Evolutionary conservation across 2,113 vertebrate genomes (phyloP).

Genomic region (Ceyx cyanopectus): DNA sequence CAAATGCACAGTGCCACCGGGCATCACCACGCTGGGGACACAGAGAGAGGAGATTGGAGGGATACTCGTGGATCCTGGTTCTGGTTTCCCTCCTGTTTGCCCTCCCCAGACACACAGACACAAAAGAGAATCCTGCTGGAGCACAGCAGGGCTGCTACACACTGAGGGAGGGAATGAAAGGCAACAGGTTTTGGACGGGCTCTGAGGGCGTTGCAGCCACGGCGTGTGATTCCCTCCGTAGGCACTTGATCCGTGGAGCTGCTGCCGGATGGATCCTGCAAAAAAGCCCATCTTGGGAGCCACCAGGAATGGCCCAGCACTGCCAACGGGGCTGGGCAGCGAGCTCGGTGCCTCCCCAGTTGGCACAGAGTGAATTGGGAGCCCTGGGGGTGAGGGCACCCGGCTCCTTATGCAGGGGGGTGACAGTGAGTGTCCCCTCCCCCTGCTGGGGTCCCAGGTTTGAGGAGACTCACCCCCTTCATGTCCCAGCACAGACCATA

Average conservation of each 20-base stretch:
- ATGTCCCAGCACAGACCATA: accelerated
- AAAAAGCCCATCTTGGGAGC: neutral
- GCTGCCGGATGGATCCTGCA: neutral
- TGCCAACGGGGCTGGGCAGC: accelerated
- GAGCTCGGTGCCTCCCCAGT: neutral
- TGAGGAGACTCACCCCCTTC: neutral
- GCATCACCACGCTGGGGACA: neutral
- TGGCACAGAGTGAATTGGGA: neutral
- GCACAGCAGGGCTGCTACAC: neutral
- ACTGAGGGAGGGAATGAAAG: neutral
- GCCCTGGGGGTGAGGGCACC: neutral
- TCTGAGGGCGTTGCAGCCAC: neutral
- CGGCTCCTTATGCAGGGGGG: neutral
- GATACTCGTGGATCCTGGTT: neutral
- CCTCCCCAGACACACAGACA: neutral
- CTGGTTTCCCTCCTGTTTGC: neutral
- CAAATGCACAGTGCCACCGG: neutral
- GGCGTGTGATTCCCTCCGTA: neutral
- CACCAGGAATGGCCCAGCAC: neutral
- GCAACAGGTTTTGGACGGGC: neutral
- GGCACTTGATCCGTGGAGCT: constrained; percentile 70
- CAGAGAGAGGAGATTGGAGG: neutral
- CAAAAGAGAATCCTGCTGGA: neutral
- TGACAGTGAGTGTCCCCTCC: accelerated
- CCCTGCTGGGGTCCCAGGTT: neutral